Conservation (phyloP, 2,888 invertebrate species). For the Apantesis nais region DNA sequence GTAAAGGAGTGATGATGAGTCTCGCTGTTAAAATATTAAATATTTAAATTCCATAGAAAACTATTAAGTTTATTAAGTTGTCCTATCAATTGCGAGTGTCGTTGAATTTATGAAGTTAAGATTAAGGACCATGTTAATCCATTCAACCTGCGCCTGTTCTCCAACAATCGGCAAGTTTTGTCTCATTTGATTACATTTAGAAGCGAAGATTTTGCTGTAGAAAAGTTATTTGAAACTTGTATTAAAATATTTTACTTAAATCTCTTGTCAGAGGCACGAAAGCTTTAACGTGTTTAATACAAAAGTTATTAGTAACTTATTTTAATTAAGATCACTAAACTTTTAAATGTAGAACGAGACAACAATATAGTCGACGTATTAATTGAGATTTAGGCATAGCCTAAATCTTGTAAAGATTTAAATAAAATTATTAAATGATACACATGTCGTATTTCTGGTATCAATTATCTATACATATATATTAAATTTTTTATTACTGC, state of each 20-base stretch:
- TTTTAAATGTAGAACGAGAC: not conserved
- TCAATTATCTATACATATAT: too few species aligned
- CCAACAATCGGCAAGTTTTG: not conserved
- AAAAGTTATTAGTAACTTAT: not conserved
- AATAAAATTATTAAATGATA: not conserved
- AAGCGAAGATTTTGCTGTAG: not conserved
- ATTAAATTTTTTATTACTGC: too few species aligned
- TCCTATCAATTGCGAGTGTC: not conserved
- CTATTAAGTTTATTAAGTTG: not conserved
- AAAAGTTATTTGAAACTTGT: not conserved
- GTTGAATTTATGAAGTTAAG: not conserved
- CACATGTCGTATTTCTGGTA: too few species aligned
- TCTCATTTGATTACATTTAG: not conserved
- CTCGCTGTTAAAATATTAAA: too few species aligned
- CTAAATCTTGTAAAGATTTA: not conserved
- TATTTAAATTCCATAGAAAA: not conserved
- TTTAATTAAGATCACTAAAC: not conserved
- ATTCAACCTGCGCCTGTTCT: not conserved
- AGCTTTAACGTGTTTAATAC: not conserved
- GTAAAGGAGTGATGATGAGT: too few species aligned
- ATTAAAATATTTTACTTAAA: not conserved
- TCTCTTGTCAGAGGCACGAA: not conserved
- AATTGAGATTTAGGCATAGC: not conserved
- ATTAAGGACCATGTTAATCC: not conserved
- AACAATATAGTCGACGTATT: not conserved